Base-by-base conservation (phyloP, 1,140 invertebrate genomes). In the Drosophila teissieri region DNA sequence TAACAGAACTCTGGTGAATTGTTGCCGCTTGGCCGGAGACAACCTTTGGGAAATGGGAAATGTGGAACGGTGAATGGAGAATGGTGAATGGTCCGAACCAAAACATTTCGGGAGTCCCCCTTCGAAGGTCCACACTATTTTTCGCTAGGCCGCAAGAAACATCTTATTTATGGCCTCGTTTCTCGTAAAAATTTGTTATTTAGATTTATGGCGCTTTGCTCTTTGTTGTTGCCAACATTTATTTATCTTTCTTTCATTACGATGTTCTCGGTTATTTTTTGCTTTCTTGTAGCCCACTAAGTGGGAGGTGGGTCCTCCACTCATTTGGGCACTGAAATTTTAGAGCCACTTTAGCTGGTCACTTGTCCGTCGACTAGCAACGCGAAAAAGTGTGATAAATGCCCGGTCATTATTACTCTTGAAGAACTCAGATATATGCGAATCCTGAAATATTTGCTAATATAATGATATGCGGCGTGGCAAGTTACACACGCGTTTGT, bases 111-210 rank as follows among this genome's bases (percentile, higher is more conserved):
- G 36, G 40, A 19, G 5, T 48, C 34, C 57, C 36, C 42, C 58
- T 45, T 14, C 34, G 7, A 10, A 24, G 62, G 52, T 64, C 58
- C 70, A 76, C 73, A 67, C 70, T 76, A 67, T 76, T 75, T 76
- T 67, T 36, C 48, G 60, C 60, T 76, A 76, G 73, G 73, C 73
- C 72, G 60, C 73, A 27, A 76, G 72, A 76, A 88, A 88, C 83
- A 79, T 89, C 83, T 88, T 88, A 88, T 88, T 88, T 88, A 88
- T 88, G 83, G 83, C 89, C 80, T 85, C 83, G 83, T 80, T 83
- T 88, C 83, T 88, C 83, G 83, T 88, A 88, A 88, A 88, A 88
- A 88, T 88, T 88, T 88, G 83, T 88, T 88, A 88, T 88, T 88
- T 88, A 88, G 83, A 88, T 88, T 88, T 88, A 88, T 88, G 80